phyloP scores from a whole-genome alignment of 2,888 invertebrate species.

The Conus canariensis region DNA sequence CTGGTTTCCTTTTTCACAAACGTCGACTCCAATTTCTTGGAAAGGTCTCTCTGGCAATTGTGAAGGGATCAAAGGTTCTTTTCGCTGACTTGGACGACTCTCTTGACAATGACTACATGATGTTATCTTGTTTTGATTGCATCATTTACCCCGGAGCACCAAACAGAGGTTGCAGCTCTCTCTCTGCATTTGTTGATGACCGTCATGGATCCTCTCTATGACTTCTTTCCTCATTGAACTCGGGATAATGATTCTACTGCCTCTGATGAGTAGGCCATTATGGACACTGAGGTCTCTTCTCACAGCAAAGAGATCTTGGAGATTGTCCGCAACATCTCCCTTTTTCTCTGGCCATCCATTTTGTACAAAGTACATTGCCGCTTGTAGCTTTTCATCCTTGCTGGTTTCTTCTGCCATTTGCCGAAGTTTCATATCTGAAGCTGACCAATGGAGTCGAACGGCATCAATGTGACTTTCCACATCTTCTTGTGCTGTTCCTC shows the following conservation, averaged over 20 bases:
- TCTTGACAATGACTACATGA: not conserved
- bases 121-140: not conserved
- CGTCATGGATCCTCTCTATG: slow-evolving; percentile 21
- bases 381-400: not conserved
- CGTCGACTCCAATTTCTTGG: not conserved
- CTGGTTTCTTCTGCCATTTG: not conserved
- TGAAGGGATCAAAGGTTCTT: slow-evolving; percentile 9
- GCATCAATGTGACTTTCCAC: too few relatives aligned
- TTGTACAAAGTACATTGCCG: not conserved
- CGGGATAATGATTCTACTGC: slow-evolving; percentile 18
- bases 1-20: not conserved
- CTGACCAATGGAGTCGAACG: not conserved
- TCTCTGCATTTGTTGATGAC: not conserved
- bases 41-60: slow-evolving; percentile 23
- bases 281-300: slow-evolving; percentile 1
- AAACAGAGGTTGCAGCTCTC: not conserved
- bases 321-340: not conserved
- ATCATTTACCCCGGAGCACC: not conserved
- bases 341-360: slow-evolving; percentile 21
- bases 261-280: not conserved
- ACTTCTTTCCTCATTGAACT: not conserved
- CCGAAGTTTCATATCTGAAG: not conserved
- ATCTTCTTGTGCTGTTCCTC: not conserved
- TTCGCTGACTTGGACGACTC: not conserved
- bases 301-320: not conserved